Evolutionary conservation across 2,888 invertebrate genomes (phyloP).

Genomic region (Neria commutata): DNA sequence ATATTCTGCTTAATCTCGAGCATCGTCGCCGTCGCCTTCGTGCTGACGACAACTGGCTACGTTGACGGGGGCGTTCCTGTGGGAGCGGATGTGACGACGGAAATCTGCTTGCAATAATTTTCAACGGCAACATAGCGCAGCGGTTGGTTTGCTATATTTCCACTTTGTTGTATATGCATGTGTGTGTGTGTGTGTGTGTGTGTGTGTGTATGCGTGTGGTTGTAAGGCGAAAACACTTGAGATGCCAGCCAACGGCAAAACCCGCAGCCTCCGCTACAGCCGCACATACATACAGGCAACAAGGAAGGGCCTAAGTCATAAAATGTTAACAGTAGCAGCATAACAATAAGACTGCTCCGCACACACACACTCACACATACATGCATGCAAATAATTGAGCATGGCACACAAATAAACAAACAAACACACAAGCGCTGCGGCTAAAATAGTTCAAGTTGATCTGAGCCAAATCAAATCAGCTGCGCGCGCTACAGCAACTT

Average conservation of each 20-base stretch:
- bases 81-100: background rate
- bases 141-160: conserved; percentile 22
- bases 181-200: conserved; percentile 12
- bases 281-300: background rate
- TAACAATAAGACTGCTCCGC: conserved; percentile 50
- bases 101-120: background rate
- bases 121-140: conserved; percentile 28
- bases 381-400: conserved; percentile 2
- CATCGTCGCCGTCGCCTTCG: no score
- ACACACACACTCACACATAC: conserved; percentile 19
- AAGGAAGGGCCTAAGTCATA: conserved; percentile 42
- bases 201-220: background rate
- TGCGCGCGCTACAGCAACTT: background rate
- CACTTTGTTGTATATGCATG: conserved; percentile 16
- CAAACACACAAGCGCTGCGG: conserved; percentile 10
- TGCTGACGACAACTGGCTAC: no score
- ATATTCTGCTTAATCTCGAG: background rate
- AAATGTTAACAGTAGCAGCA: conserved; percentile 48
- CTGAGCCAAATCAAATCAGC: background rate
- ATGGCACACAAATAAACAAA: conserved; percentile 17
- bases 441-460: no score
- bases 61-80: background rate
- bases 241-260: background rate
- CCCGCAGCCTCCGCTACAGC: background rate
- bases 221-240: background rate